Base-by-base conservation (phyloP, 1,140 invertebrate genomes). In the Nephila pilipes region DNA sequence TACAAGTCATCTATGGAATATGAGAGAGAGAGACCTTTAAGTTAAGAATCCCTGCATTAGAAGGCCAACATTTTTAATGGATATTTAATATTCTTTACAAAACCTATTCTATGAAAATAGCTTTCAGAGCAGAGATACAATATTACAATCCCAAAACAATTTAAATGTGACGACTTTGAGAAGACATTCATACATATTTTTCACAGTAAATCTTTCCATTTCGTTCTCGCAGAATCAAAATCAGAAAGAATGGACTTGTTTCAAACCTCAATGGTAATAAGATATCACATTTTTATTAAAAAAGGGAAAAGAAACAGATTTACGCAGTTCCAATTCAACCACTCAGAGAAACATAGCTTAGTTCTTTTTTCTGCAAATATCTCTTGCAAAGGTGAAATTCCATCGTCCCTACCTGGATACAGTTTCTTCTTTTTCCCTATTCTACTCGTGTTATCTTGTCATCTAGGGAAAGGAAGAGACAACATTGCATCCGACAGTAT, bases 361-460 rank as follows among this genome's bases (percentile, higher is more conserved):
- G 18, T 75, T 75, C 29, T 36, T 75, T 10, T 12, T 32, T 75
- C 29, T 32, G 12, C 65, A 29, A 75, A 75, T 75, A 75, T 25
- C 29, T 29, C 32, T 69, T 36, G 16, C 29, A 32, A 36, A 36
- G 69, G 32, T 75, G 69, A 75, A 75, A 75, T 75, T 69, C 65
- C 69, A 75, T 14, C 18, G 16, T 18, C 29, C 20, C 6, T 75
- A 16, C 63, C n/a, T 29, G 16, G 69, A 75, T 75, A 32, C 69
- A 75, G 69, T 75, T 75, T 36, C 69, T 75, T 60, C 58, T 60
- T 60, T 60, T 60, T 60, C 58, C 29, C 69, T 4, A 69, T 69
- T 16, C 69, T 36, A 75, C 18, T 46, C 69, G 69, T 29, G 69
- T 75, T 75, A 75, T 75, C 69, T 75, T 75, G 69, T 75, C 69